Evolutionary conservation across 1,140 invertebrate genomes (phyloP), one percentile per base, ranked within the genome.

Genomic region (Bombus terrestris): DNA sequence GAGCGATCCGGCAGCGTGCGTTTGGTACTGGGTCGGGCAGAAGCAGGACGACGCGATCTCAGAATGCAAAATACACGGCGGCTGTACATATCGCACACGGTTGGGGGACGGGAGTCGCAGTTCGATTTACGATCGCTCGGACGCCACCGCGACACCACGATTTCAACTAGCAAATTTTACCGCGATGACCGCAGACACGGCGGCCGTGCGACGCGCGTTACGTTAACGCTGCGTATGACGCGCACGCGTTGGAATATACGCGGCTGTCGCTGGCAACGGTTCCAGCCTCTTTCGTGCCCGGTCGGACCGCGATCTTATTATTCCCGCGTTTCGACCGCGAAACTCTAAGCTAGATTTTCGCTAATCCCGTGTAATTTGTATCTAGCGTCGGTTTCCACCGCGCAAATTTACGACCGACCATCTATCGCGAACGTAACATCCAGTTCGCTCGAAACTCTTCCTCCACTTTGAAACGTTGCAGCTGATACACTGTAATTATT

Each of bases 91-190:
- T 28, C 12, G 9, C 28, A 28, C 57, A 2, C 57, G 59, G 1
- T n/a, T 2, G 10, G 10, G 4, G 43, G 13, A 43, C 28, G 43
- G 3, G 13, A 39, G 28, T 53, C 9, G 2, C 41, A 9, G 72
- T 69, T 83, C 73, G 74, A 68, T 83, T 57, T 69, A 77, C 81
- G 32, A 77, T 83, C 76, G 47, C 37, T 69, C 13, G 68, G 32
- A 71, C 71, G 68, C 53, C 15, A 80, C n/a, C 37, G 66, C 22
- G 76, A 79, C 68, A 25, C 66, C 12, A 25, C 35, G 32, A 68
- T 64, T 43, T 18, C 41, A 28, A 66, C 73, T 41, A 41, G 74
- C 18, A 25, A 72, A 80, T 59, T 80, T 84, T 62, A 59, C 68
- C 76, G 39, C 53, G 37, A 25, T 8, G 47, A 84, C 83, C 83